Evolutionary conservation across 2,113 vertebrate species (phyloP), one percentile per base, ranked within the genome.

Genomic region (Polyodon spathula): DNA sequence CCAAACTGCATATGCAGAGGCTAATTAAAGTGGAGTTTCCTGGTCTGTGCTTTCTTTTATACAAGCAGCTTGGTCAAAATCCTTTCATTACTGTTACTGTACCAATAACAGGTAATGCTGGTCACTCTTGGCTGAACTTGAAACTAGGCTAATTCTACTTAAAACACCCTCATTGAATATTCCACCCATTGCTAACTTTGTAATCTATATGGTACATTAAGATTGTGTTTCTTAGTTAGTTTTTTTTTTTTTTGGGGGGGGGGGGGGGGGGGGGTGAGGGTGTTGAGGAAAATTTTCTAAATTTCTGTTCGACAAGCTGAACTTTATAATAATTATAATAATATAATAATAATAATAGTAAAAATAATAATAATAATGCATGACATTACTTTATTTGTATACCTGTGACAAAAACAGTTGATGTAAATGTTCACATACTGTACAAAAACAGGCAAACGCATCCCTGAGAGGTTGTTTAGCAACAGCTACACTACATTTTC

Each of bases 401-500:
- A 63, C 11, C 11, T 15, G 42, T 10, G 17, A 50, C 11, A 40
- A 16, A 42, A 48, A 9, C 6, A n/a, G 8, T 11, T 8, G n/a
- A 42, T 16, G 15, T 42, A 53, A 43, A n/a, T 42, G 38, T 12
- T n/a, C n/a, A n/a, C n/a, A n/a, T n/a, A n/a, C n/a, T n/a, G n/a
- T n/a, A n/a, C n/a, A n/a, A n/a, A n/a, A n/a, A n/a, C n/a, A n/a
- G n/a, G n/a, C n/a, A n/a, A n/a, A n/a, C n/a, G n/a, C n/a, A n/a
- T n/a, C n/a, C n/a, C n/a, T n/a, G n/a, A n/a, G n/a, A n/a, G 16
- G 63, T 56, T 60, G 42, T 63, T 73, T 60, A 63, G 66, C 73
- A 58, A 65, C 41, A 71, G 71, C 66, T 72, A 68, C 74, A 73
- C 63, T 39, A 61, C 60, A 77, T 72, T 75, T 68, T 38, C 62